These are phyloP conservation scores for Coleophora flavipennella DNA, from an alignment of 2,888 invertebrate species.

Conservation along the genomic window DNA sequence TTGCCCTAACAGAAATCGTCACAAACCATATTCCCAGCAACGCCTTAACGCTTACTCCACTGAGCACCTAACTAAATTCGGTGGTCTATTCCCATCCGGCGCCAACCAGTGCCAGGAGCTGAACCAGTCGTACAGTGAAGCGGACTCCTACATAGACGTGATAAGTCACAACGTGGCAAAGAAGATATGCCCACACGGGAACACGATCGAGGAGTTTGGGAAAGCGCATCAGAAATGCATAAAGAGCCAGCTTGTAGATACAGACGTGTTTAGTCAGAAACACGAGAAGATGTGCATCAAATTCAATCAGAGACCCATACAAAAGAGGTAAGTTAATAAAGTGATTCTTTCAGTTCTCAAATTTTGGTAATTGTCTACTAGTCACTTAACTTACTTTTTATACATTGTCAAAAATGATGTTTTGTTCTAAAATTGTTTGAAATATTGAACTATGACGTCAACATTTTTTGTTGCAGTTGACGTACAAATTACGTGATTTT, in stretches of 20 bases:
- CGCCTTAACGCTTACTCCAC: constrained; percentile 68
- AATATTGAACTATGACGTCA: no score
- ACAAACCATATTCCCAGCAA: constrained; percentile 70
- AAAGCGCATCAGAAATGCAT: constrained; percentile 67
- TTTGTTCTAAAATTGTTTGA: no score
- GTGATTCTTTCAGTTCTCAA: no score
- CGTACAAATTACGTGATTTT: no score
- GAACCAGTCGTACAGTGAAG: constrained; percentile 64
- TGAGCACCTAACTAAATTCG: constrained; percentile 65
- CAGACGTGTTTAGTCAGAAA: constrained; percentile 47
- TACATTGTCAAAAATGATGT: no score
- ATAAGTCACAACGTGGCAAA: constrained; percentile 47
- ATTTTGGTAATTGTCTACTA: no score
- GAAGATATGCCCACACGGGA: constrained; percentile 61
- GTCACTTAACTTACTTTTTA: no score
- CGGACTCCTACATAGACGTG: constrained; percentile 62
- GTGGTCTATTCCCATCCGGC: constrained; percentile 63
- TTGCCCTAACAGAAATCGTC: constrained; percentile 63
- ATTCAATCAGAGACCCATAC: constrained; percentile 62
- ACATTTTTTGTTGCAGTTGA: no score
- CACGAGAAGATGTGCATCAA: constrained; percentile 68
- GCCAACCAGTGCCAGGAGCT: constrained; percentile 63
- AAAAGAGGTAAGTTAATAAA: constrained; percentile 46
- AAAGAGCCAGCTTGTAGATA: constrained; percentile 49
- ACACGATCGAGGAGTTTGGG: constrained; percentile 63